These are phyloP conservation scores for Anas bernieri DNA, from an alignment of 2,797 vertebrate species.

Conservation along the genomic window DNA sequence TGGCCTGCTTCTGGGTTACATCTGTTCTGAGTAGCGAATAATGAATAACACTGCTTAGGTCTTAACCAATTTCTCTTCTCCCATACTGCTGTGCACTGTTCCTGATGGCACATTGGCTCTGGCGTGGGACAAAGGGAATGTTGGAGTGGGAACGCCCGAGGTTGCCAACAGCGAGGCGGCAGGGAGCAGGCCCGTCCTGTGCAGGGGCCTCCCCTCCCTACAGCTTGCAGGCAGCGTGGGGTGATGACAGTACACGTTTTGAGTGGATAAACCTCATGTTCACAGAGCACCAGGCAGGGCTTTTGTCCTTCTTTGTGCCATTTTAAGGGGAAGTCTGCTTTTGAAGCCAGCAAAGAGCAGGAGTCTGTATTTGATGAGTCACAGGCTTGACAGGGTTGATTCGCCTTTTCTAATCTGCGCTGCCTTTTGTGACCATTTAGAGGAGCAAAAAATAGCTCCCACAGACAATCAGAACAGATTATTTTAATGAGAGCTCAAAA, in stretches of 20 bases:
- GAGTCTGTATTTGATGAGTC: slow-evolving; percentile 51
- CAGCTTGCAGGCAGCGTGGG: fast-evolving
- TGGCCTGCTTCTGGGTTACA: fast-evolving
- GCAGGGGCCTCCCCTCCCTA: neutral
- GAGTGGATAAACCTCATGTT: neutral
- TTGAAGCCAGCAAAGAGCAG: neutral
- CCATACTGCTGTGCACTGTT: fast-evolving
- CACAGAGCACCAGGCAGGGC: neutral
- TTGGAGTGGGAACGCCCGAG: neutral
- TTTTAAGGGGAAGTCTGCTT: fast-evolving
- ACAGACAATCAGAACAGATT: slow-evolving; percentile 78
- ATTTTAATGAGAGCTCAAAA: slow-evolving; percentile 78
- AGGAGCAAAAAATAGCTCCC: slow-evolving; percentile 74
- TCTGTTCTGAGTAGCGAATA: neutral
- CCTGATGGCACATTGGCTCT: neutral
- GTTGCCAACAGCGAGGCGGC: too few species aligned
- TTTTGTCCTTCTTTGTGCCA: neutral
- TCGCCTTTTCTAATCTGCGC: neutral
- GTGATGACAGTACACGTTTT: fast-evolving
- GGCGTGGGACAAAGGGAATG: fast-evolving
- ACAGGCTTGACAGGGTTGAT: neutral
- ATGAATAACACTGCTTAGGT: neutral
- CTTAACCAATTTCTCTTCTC: neutral
- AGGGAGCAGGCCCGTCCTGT: too few species aligned
- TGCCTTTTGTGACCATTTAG: slow-evolving; percentile 18